Evolutionary conservation across 2,113 vertebrate genomes (phyloP), one percentile per base, ranked within the genome.

Genomic region (Hemicordylus capensis): DNA sequence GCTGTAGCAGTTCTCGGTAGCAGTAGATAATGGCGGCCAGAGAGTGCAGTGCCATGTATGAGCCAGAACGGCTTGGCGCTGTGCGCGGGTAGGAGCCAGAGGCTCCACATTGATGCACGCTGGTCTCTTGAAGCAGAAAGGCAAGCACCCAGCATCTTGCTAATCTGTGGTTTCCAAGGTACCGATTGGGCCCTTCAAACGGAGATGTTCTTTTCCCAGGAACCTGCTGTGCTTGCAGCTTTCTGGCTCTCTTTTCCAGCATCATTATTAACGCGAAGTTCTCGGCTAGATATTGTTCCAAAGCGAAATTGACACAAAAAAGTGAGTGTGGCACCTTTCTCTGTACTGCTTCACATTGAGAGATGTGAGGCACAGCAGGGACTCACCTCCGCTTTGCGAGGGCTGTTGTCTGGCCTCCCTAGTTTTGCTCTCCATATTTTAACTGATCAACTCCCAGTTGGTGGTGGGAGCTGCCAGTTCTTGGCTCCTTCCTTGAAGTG

Each of bases 131-230:
- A 79, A 56, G 28, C 54, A 22, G 59, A 78, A 61, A 24, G 11
- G 31, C 31, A 20, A 39, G 22, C 42, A 9, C 11, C 37, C 22
- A 1, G 28, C 5, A 56, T 59, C 39, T 59, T 58, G 28, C 37
- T 59, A 37, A 78, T 79, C 34, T 85, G 56, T 34, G 84, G 66
- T 85, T 85, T 85, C 76, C 24, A 1, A 59, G 37, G 39, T 26
- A 78, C 42, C 0, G 6, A 19, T 42, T 37, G 24, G 76, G 39
- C 76, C 76, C 54, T 69, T 39, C 39, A 14, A 14, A 20, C 28
- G 61, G 39, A 39, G 7, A 14, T 48, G n/a, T 28, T 39, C 2
- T 10, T 67, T 48, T 72, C 26, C 39, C 83, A 37, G 54, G 24
- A 61, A 4, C 56, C 24, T 56, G 39, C 75, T 78, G 51, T 14